These are phyloP conservation scores for Imbricaverruca yamaguchii DNA, from an alignment of 2,888 invertebrate genomes.

Conservation along the genomic window DNA sequence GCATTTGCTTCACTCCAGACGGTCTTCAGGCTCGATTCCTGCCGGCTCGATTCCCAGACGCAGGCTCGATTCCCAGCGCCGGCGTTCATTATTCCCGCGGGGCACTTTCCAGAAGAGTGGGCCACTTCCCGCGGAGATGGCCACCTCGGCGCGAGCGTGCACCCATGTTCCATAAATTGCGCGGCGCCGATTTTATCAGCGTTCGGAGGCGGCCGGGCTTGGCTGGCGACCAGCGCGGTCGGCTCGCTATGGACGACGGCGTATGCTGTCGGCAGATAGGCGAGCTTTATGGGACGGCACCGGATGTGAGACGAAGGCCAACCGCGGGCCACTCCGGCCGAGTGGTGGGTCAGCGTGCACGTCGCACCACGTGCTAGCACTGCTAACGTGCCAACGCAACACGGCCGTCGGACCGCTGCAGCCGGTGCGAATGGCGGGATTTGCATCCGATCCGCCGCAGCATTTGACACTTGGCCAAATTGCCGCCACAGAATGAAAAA, in stretches of 20 bases:
- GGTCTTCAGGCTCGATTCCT: too few species aligned
- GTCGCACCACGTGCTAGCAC: background rate
- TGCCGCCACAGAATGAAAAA: too few species aligned
- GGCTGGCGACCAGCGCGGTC: background rate
- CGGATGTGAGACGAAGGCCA: background rate
- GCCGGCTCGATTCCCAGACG: too few species aligned
- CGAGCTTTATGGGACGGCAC: background rate
- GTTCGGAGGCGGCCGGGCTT: background rate
- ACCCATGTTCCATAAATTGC: slow-evolving; percentile 10
- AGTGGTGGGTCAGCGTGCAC: background rate
- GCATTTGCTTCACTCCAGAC: too few species aligned
- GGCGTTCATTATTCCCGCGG: too few species aligned
- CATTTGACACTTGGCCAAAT: too few species aligned
- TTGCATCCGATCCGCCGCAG: too few species aligned
- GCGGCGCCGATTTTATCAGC: background rate
- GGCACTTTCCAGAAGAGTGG: too few species aligned
- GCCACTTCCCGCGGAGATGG: background rate
- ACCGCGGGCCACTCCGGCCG: background rate
- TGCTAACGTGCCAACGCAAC: background rate
- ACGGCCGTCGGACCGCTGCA: too few species aligned
- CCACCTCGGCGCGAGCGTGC: background rate
- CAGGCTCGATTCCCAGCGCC: too few species aligned
- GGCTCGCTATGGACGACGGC: background rate
- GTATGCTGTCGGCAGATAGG: background rate
- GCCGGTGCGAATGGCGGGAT: too few species aligned